A percentile compares a stretch with the other conserved stretches of the same genome.
Conservation (phyloP, 2,888 invertebrate genomes). For the Nipponacmea schrenckii region DNA sequence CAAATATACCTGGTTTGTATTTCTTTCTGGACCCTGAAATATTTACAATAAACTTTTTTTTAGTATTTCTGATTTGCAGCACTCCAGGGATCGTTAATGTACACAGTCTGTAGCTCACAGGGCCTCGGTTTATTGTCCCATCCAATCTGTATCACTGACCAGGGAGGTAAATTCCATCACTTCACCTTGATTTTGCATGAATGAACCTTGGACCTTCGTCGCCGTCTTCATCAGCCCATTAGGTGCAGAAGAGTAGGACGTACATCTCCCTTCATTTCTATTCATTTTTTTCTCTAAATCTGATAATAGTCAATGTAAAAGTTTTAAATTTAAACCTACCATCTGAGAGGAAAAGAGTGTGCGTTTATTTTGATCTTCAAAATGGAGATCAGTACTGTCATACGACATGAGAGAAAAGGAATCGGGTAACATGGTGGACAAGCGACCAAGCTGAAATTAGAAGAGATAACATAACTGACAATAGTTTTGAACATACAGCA, state of each 20-base stretch:
- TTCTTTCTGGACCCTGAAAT: not conserved
- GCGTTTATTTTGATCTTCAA: slow-evolving; percentile 21
- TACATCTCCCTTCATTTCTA: not conserved
- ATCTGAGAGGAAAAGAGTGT: slow-evolving; percentile 30
- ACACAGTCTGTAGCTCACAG: too few relatives aligned
- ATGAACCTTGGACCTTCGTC: too few relatives aligned
- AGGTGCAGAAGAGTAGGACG: not conserved
- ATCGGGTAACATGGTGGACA: slow-evolving; percentile 21
- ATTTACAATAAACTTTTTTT: too few relatives aligned
- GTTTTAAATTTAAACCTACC: slow-evolving; percentile 5
- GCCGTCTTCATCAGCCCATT: not conserved
- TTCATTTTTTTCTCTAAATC: not conserved
- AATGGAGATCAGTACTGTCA: slow-evolving; percentile 28
- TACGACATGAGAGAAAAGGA: slow-evolving; percentile 27
- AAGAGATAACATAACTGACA: too few relatives aligned
- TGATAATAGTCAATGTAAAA: not conserved
- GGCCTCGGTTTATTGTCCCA: too few relatives aligned
- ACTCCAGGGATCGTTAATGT: too few relatives aligned
- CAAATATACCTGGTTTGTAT: not conserved
- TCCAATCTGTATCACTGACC: too few relatives aligned
- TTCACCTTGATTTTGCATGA: too few relatives aligned
- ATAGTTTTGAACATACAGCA: too few relatives aligned
- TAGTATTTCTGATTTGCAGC: too few relatives aligned
- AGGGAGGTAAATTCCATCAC: too few relatives aligned
- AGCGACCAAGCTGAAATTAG: slow-evolving; percentile 17